A percentile compares a stretch with the other conserved stretches of the same genome.
Evolutionary conservation across 2,797 vertebrate species (phyloP).

Genomic region (Amniataba percoides): DNA sequence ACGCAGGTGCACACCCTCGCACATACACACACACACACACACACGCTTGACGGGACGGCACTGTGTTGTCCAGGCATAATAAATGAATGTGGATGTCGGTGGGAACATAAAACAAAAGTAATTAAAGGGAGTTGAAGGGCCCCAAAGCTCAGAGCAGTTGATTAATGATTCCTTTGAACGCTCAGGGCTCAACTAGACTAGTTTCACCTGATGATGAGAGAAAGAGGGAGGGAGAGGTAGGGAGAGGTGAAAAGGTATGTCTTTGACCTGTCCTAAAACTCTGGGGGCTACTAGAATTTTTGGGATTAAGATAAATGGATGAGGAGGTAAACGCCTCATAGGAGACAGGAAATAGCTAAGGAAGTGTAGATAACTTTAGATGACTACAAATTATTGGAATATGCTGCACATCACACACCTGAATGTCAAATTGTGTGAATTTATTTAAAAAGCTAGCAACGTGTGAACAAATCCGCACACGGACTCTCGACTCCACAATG

Average conservation of each 20-base stretch:
- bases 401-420: slow-evolving; percentile 3
- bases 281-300: slow-evolving; percentile 18
- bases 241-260: slow-evolving; percentile 16
- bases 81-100: slow-evolving; percentile 69
- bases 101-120: slow-evolving; percentile 81
- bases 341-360: background rate
- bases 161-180: slow-evolving; percentile 78
- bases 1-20: background rate
- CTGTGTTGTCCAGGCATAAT: slow-evolving; percentile 65
- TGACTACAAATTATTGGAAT: slow-evolving; percentile 26
- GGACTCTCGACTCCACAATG: background rate
- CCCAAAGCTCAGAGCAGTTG: slow-evolving; percentile 73
- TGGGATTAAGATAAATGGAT: slow-evolving; percentile 50
- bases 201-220: slow-evolving; percentile 20
- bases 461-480: slow-evolving; percentile 13
- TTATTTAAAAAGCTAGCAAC: slow-evolving; percentile 2
- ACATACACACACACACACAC: background rate
- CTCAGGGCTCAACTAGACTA: slow-evolving; percentile 57
- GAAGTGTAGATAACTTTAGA: slow-evolving; percentile 7
- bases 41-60: slow-evolving; percentile 30
- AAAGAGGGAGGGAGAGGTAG: slow-evolving; percentile 2
- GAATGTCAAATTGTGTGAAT: slow-evolving; percentile 14
- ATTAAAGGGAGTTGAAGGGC: slow-evolving; percentile 78
- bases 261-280: slow-evolving; percentile 49
- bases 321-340: background rate